Base-by-base conservation (phyloP, 2,797 vertebrate species). In the Hemibagrus guttatus region DNA sequence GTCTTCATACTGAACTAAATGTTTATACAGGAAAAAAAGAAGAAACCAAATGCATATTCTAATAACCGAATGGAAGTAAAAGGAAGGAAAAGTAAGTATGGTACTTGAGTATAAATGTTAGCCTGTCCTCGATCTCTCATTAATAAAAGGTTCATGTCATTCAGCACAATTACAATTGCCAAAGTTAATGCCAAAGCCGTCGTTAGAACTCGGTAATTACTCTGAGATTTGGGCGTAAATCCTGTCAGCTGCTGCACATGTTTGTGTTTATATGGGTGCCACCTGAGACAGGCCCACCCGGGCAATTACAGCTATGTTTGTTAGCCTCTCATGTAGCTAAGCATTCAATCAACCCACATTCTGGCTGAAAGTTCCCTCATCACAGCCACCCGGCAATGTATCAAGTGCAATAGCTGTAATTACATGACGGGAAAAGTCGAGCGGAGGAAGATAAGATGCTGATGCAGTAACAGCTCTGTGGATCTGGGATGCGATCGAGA, bases 271-370 rank as follows among this genome's bases (percentile, higher is more conserved):
- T 87, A 66, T 86, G 54, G 63, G 56, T 81, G 84, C 79, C 84
- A 89, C 82, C 80, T 86, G 84, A 78, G 54, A 83, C 84, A 61
- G 3, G 26, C 49, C 16, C n/a, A 83, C 66, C 68, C 66, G 64
- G 74, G 87, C 88, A 90, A 91, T 91, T 89, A 91, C 63, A 83
- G 85, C 74, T 80, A 87, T 88, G 84, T 86, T 84, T 84, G 85
- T 85, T 85, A 87, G 84, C 87, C 86, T 86, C 39, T 90, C 82
- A 83, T 85, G 86, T 83, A 87, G 86, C 71, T 9, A 13, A 11
- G 52, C 79, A 86, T 83, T 90, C 87, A 88, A 88, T 89, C 88
- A 88, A 81, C 66, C 63, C 81, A 75, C 84, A 63, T 54, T 76
- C 76, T 68, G 81, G 78, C 84, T 87, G 63, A 35, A 80, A 78